Evolutionary conservation across 2,113 vertebrate genomes (phyloP).

Genomic region (Paracanthobrama guichenoti): DNA sequence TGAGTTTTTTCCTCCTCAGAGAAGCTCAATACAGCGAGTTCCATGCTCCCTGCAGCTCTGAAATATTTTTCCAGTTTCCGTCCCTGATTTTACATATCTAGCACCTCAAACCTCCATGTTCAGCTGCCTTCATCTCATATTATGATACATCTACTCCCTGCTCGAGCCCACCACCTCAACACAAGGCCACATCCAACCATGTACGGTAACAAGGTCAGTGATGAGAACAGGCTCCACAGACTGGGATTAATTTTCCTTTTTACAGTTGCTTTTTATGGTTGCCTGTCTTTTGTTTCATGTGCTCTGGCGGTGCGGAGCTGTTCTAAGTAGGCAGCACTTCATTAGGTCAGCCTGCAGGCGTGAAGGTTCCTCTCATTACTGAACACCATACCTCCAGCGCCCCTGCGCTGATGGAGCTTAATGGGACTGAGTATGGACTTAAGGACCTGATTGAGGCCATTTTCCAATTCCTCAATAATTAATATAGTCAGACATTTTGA

Average conservation of each 20-base stretch:
- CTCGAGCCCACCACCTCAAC: constrained; percentile 19
- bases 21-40: neutral
- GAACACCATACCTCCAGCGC: constrained; percentile 41
- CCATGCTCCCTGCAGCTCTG: neutral
- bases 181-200: constrained; percentile 36
- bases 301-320: constrained; percentile 43
- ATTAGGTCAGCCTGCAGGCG: constrained; percentile 59
- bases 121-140: constrained; percentile 33
- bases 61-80: neutral
- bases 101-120: neutral
- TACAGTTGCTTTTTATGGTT: constrained; percentile 49
- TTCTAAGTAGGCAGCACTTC: constrained; percentile 51
- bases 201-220: constrained; percentile 56
- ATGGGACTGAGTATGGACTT: constrained; percentile 52
- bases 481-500: constrained; percentile 56
- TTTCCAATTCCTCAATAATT: constrained; percentile 62
- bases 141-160: constrained; percentile 35
- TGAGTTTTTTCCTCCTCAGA: neutral
- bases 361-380: constrained; percentile 62
- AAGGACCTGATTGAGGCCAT: constrained; percentile 56
- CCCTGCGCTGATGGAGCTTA: constrained; percentile 51
- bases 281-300: constrained; percentile 40
- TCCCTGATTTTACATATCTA: neutral
- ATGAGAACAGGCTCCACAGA: constrained; percentile 46
- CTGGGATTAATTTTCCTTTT: constrained; percentile 54